Conservation (phyloP, 2,797 vertebrate species). For the Oryzias dopingdopingensis region DNA sequence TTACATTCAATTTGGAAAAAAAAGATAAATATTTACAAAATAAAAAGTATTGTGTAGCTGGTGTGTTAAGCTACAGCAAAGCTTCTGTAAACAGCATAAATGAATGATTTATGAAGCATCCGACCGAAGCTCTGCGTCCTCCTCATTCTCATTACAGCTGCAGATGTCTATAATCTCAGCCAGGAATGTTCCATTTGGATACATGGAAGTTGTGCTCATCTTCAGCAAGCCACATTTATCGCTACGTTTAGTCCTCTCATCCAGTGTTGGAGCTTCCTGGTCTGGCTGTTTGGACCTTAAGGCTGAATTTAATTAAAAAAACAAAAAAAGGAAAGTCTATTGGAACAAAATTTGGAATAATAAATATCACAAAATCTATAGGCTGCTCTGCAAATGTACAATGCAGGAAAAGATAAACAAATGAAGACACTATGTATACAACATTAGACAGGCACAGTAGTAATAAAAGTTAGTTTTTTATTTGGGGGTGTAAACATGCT, state of each 20-base stretch:
- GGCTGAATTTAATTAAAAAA: slow-evolving; percentile 38
- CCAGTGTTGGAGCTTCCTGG: slow-evolving; percentile 28
- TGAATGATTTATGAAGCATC: neutral
- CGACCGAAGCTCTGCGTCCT: slow-evolving; percentile 22
- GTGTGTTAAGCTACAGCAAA: too few relatives aligned
- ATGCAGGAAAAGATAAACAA: neutral
- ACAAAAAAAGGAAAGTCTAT: neutral
- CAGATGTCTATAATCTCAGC: slow-evolving; percentile 55
- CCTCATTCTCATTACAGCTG: slow-evolving; percentile 56
- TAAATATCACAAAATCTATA: neutral
- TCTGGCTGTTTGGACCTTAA: slow-evolving; percentile 52
- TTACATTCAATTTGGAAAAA: too few relatives aligned
- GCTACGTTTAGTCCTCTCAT: slow-evolving; percentile 4
- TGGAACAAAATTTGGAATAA: neutral
- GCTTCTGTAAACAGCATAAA: too few relatives aligned
- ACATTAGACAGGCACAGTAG: neutral
- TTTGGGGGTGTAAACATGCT: neutral
- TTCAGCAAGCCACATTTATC: slow-evolving; percentile 19
- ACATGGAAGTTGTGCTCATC: slow-evolving; percentile 2
- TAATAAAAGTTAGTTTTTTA: neutral
- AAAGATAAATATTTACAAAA: too few relatives aligned
- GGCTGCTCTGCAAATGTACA: neutral
- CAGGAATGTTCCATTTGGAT: slow-evolving; percentile 55
- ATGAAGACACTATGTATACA: neutral
- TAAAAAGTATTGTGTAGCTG: too few relatives aligned